A percentile compares a stretch with the other conserved stretches of the same genome.
Conservation (phyloP, 2,113 vertebrate genomes). For the Pipa parva region DNA sequence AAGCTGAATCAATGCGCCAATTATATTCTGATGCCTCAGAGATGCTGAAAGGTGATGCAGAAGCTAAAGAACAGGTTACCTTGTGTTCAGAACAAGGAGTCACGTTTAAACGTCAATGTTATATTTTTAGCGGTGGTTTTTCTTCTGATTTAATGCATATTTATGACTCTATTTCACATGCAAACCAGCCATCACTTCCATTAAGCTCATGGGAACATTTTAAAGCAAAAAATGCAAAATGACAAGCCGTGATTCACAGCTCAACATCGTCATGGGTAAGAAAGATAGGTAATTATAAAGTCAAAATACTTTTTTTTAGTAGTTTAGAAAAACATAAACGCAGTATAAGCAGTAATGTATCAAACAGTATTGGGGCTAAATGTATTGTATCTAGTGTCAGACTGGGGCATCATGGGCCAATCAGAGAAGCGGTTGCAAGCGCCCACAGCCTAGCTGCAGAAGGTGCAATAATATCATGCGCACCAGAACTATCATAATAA, state of each 20-base stretch:
- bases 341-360: no score
- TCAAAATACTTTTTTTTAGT: no score
- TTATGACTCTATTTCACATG: not conserved
- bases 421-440: no score
- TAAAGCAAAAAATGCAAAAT: not conserved
- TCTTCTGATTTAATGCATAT: constrained; percentile 8
- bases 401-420: no score
- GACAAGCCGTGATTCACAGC: not conserved
- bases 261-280: not conserved
- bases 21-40: not conserved
- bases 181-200: constrained; percentile 35
- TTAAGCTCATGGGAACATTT: constrained; percentile 29
- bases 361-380: no score
- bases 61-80: not conserved
- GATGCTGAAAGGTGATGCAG: not conserved
- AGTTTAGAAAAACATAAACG: no score
- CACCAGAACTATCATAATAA: no score
- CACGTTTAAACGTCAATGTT: not conserved
- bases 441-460: no score
- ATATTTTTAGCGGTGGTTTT: constrained; percentile 12
- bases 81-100: not conserved
- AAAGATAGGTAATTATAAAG: not conserved
- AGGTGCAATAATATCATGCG: no score
- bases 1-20: not conserved
- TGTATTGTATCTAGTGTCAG: no score